Evolutionary conservation across 2,797 vertebrate species (phyloP).

Genomic region (Poeciliopsis turneri): DNA sequence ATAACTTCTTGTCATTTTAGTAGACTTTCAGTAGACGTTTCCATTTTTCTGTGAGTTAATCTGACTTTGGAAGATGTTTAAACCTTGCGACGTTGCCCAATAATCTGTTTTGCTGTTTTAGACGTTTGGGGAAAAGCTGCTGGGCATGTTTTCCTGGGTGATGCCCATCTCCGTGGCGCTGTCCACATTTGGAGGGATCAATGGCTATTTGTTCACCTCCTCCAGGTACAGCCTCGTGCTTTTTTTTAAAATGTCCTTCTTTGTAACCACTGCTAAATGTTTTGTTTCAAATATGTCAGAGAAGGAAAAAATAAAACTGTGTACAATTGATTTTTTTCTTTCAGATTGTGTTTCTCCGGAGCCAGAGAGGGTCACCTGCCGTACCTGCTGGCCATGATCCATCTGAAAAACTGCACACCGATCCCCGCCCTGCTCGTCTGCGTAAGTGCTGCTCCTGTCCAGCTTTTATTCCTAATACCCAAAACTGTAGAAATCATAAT

Average conservation of each 20-base stretch:
- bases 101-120: constrained; percentile 59
- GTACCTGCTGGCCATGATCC: constrained; percentile 95
- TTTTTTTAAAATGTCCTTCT: neutral
- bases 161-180: constrained; percentile 97
- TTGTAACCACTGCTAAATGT: neutral
- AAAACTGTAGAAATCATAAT: neutral
- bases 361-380: constrained; percentile 96
- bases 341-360: constrained; percentile 94
- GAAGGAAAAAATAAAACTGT: neutral
- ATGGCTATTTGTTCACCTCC: constrained; percentile 98
- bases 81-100: neutral
- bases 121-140: constrained; percentile 97
- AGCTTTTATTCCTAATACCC: neutral
- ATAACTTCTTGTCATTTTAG: too few relatives aligned
- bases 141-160: constrained; percentile 95
- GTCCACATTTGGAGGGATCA: constrained; percentile 98
- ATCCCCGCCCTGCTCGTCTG: constrained; percentile 95
- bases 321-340: neutral
- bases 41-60: neutral
- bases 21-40: neutral
- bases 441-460: constrained; percentile 79
- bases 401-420: constrained; percentile 91
- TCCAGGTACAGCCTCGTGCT: constrained; percentile 84
- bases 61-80: neutral
- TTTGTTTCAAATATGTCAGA: neutral